These are phyloP conservation scores for Zaprionus ghesquierei DNA, from an alignment of 1,140 invertebrate species.

Conservation along the genomic window DNA sequence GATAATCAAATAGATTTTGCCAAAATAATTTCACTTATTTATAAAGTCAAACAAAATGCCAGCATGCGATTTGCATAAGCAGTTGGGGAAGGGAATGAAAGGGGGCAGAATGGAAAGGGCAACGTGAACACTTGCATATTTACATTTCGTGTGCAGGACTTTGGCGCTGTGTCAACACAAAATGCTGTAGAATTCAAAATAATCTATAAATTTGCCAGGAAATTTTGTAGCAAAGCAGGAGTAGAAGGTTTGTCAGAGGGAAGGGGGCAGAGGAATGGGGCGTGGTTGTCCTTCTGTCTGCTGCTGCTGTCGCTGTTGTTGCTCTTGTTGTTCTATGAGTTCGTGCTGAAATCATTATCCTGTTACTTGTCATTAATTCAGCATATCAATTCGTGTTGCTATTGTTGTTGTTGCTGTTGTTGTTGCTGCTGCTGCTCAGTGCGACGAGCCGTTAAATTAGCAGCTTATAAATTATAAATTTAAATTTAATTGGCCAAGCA, in stretches of 20 bases:
- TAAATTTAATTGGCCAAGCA: constrained; percentile 67
- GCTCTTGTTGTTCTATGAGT: constrained; percentile 35
- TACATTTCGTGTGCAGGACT: constrained; percentile 46
- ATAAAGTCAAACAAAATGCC: constrained; percentile 40
- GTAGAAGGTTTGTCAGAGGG: not conserved
- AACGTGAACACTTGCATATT: constrained; percentile 22
- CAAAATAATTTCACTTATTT: constrained; percentile 61
- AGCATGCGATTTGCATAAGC: constrained; percentile 14
- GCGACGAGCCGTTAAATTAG: constrained; percentile 66
- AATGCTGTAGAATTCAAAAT: constrained; percentile 54
- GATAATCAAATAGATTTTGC: constrained; percentile 68
- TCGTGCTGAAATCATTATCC: constrained; percentile 75
- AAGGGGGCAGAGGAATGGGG: not conserved
- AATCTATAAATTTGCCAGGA: constrained; percentile 55
- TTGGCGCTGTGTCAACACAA: constrained; percentile 47
- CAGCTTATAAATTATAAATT: constrained; percentile 74
- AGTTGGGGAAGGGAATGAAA: not conserved
- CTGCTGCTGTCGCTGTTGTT: not conserved
- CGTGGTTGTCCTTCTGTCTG: not conserved
- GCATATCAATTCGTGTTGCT: constrained; percentile 49
- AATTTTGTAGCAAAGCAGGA: not conserved
- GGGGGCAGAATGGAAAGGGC: too few species aligned
- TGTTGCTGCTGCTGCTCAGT: constrained; percentile 39
- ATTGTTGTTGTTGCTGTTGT: constrained; percentile 15
- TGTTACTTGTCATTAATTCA: constrained; percentile 74